Evolutionary conservation across 2,797 vertebrate genomes (phyloP), one percentile per base, ranked within the genome.

Genomic region (Myiotriccus ornatus): DNA sequence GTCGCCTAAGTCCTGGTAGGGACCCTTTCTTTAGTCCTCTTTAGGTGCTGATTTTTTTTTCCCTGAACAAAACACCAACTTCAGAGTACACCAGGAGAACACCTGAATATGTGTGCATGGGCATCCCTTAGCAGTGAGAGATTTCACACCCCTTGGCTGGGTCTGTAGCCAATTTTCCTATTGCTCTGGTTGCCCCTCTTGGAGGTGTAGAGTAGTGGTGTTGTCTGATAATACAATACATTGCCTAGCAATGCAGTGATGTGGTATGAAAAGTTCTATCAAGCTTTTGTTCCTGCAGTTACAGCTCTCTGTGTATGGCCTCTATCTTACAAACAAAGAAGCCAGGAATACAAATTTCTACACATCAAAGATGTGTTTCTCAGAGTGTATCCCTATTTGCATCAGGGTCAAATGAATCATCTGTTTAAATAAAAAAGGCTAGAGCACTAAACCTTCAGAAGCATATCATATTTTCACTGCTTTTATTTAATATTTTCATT

Each of bases 401-500:
- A 34, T 77, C 17, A n/a, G 37, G 28, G 65, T 73, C 44, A 44
- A 56, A 37, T 17, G 37, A 79, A 69, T 93, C 30, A 53, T 59
- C 37, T 69, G 50, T 43, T 85, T 92, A 71, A 91, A 68, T 60
- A 86, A 93, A 85, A 87, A 70, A 71, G 17, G 6, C 35, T 92
- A 24, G 27, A 89, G 21, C 28, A 20, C 46, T 75, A 87, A 89
- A 70, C 21, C 35, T 89, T 80, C 75, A 75, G 77, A 87, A 80
- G 14, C 30, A 3, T 85, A 62, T 81, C 32, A 63, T 7, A 35
- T 53, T 82, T 50, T 85, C 39, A 6, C 27, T 77, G 64, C 59
- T 89, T 79, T 89, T 89, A 46, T 87, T 89, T 77, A 57, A 8
- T 88, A 52, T 76, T 93, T 93, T 57, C 23, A 55, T 83, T 91